phyloP scores from a whole-genome alignment of 1,140 invertebrate genomes.

The Habropoda laboriosa region DNA sequence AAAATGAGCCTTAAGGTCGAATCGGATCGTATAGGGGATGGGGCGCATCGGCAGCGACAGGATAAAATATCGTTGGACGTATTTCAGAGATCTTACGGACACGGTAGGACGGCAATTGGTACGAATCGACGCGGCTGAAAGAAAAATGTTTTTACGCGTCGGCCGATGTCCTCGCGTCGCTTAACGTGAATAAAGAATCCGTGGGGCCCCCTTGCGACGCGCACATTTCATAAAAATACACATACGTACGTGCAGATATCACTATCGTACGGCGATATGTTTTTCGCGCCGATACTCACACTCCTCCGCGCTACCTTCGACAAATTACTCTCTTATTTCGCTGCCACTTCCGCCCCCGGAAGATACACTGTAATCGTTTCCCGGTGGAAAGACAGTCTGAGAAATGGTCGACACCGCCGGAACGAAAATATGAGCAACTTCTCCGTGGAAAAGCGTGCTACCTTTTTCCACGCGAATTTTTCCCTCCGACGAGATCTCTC shows the following conservation, averaged over 20 bases:
- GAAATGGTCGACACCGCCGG: background rate
- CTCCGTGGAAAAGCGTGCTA: background rate
- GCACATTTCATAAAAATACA: slow-evolving; percentile 29
- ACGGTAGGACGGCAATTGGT: slow-evolving; percentile 16
- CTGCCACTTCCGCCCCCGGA: slow-evolving; percentile 6
- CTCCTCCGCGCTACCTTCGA: slow-evolving; percentile 29
- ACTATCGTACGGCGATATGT: slow-evolving; percentile 4
- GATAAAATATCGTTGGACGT: slow-evolving; percentile 53
- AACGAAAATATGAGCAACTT: slow-evolving; percentile 26
- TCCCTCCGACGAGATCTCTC: too few species aligned
- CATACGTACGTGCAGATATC: too few species aligned
- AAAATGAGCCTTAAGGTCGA: slow-evolving; percentile 38
- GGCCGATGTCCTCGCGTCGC: slow-evolving; percentile 19
- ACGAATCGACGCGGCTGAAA: slow-evolving; percentile 22
- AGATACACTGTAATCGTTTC: slow-evolving; percentile 50
- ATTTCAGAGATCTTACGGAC: slow-evolving; percentile 45
- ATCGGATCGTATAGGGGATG: slow-evolving; percentile 2
- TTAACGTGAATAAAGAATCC: slow-evolving; percentile 57
- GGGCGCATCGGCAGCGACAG: slow-evolving; percentile 31
- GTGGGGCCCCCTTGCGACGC: background rate
- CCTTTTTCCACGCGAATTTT: background rate
- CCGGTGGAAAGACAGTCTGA: slow-evolving; percentile 32
- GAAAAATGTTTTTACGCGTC: slow-evolving; percentile 48
- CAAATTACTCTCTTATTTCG: slow-evolving; percentile 63
- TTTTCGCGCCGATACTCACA: too few species aligned